Percentiles rank a stretch among this genome's conserved stretches.
phyloP scores from a whole-genome alignment of 1,140 invertebrate species.

The Orchestia grillus region DNA sequence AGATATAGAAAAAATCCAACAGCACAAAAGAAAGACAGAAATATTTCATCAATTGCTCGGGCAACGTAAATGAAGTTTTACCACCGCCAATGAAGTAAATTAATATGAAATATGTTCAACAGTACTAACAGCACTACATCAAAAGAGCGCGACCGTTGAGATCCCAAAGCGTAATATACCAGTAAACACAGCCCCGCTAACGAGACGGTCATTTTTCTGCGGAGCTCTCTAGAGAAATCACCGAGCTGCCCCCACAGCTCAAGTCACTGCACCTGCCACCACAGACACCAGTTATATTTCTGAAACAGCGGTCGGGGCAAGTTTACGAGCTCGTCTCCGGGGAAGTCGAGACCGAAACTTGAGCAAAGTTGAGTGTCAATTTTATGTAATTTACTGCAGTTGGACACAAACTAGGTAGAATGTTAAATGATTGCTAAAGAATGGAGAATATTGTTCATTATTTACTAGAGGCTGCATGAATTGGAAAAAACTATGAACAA shows the following conservation, averaged over 20 bases:
- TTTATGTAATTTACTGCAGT: background rate
- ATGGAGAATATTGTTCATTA: background rate
- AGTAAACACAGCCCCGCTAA: background rate
- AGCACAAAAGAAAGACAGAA: background rate
- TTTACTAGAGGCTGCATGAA: background rate
- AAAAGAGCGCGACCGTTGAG: background rate
- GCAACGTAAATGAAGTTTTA: background rate
- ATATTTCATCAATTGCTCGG: background rate
- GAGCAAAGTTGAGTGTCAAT: background rate
- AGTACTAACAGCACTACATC: background rate
- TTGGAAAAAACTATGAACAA: background rate
- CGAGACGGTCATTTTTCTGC: background rate
- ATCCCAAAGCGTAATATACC: background rate
- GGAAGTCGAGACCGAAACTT: background rate
- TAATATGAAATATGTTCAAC: no score
- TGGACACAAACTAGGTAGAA: background rate
- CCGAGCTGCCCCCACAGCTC: background rate
- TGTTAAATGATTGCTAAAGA: background rate
- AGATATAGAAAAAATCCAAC: no score
- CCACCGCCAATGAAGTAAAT: background rate
- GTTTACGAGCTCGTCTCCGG: background rate
- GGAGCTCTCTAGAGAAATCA: constrained; percentile 11
- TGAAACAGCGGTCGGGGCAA: background rate
- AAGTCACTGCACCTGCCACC: background rate
- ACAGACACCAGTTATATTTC: background rate